Evolutionary conservation across 2,797 vertebrate genomes (phyloP), one percentile per base, ranked within the genome.

Genomic region (Melanotaenia boesemani): DNA sequence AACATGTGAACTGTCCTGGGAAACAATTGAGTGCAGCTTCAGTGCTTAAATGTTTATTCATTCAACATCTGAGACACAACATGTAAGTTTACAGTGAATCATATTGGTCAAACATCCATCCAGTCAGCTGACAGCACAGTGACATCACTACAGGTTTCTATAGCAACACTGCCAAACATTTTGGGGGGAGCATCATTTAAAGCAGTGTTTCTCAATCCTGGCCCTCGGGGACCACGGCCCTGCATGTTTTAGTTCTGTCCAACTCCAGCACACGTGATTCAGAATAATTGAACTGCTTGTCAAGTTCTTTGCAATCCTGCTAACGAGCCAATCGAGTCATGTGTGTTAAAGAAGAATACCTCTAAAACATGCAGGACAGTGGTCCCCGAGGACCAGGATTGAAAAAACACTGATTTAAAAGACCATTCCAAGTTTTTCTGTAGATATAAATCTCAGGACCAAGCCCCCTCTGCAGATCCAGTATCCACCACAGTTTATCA

Each of bases 11-110:
- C 9, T 37, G 36, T 37, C 36, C 9, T 10, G 36, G 10, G 36
- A 37, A 37, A 37, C 10, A 37, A 37, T 7, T 37, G 36, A 37
- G 36, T 39, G 3, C 37, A 39, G 37, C 37, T 48, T 66, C 65
- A 71, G 65, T 60, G 60, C 26, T 76, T 66, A 44, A 63, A 66
- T 41, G 66, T 85, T 88, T 84, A 86, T 80, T 85, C 30, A 69
- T 67, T 61, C 11, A 39, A 39, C 37, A 39, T 39, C 12, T 39
- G 37, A 12, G 11, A 39, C 37, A 39, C 28, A 65, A 46, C 12
- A 74, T 44, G 55, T 69, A 50, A 71, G 69, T 60, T 65, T 58
- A 77, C 76, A 72, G 55, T 62, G 39, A 64, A 62, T 69, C 28
- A n/a, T 39, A 11, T 63, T 74, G 63, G 52, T 57, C 54, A 46